phyloP scores from a whole-genome alignment of 2,888 invertebrate genomes.

The Camponotus fellah region DNA sequence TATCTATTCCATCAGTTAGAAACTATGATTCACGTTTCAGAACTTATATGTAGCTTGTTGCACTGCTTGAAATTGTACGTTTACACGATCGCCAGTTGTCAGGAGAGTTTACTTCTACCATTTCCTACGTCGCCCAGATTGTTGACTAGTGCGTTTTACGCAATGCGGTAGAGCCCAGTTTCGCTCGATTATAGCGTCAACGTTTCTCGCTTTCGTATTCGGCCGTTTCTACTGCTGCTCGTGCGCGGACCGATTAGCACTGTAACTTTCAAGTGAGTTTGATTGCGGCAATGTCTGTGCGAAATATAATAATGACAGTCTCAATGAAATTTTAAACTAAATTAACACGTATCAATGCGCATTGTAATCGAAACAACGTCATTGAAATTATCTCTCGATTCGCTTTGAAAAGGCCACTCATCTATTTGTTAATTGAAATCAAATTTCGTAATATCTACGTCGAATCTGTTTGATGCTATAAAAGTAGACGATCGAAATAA shows the following conservation, averaged over 20 bases:
- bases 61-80: conserved; percentile 10
- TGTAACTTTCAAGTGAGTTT: neutral
- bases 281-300: neutral
- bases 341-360: neutral
- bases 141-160: conserved; percentile 26
- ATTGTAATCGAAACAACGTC: neutral
- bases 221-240: neutral
- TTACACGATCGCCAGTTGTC: conserved; percentile 17
- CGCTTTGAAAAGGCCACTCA: neutral
- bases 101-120: neutral
- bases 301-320: conserved; percentile 28
- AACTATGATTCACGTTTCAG: neutral
- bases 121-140: neutral
- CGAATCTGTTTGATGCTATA: neutral
- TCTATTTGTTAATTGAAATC: conserved; percentile 15
- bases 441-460: conserved; percentile 19
- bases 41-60: neutral
- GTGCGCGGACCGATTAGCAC: conserved; percentile 1
- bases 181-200: conserved; percentile 33
- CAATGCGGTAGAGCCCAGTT: conserved; percentile 8
- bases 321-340: neutral
- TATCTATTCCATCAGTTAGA: neutral
- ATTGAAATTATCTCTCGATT: neutral
- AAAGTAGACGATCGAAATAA: neutral
- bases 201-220: neutral